Base-by-base conservation (phyloP, 2,113 vertebrate species). In the Gambusia holbrooki region DNA sequence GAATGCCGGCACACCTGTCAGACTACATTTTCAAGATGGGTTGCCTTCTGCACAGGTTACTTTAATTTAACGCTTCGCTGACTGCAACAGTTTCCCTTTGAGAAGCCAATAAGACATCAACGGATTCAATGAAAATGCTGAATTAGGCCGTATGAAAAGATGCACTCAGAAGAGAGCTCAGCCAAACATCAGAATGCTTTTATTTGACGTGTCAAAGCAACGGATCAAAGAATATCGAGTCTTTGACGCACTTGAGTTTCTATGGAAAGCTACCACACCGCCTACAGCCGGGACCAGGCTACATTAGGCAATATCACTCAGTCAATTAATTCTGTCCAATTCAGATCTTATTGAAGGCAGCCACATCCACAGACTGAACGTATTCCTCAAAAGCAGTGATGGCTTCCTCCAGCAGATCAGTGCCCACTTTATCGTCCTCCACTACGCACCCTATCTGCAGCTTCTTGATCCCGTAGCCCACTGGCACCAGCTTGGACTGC, bases 291-390 rank as follows among this genome's bases (percentile, higher is more conserved):
- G 66, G 32, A 71, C 48, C 62, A 76, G 40, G 5, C 17, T 15
- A 45, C 42, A 45, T 45, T 45, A 45, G 3, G 14, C 15, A 69
- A 54, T 71, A 71, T 62, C 74, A 29, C 11, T 22, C 27, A 54
- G 32, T 70, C 40, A 30, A 40, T 62, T 61, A 40, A 30, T 65
- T 77, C 19, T n/a, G 12, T 8, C 19, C 1, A 62, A 73, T 69
- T 96, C 93, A 99, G 87, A 98, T 97, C 88, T 99, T 98, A 89
- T 98, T 99, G 93, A 98, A 99, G 80, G 97, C 97, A 79, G 97
- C 97, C 84, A 99, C 97, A 17, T 99, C 97, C 94, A 99, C 96
- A 71, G 97, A 99, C 91, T 98, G 97, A 77, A 99, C 96, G 61
- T 92, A 95, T 73, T 99, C 96, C 87, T 98, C 96, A 70, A 98